Conservation (phyloP, 2,797 vertebrate genomes). For the Catostomus latipinnis region DNA sequence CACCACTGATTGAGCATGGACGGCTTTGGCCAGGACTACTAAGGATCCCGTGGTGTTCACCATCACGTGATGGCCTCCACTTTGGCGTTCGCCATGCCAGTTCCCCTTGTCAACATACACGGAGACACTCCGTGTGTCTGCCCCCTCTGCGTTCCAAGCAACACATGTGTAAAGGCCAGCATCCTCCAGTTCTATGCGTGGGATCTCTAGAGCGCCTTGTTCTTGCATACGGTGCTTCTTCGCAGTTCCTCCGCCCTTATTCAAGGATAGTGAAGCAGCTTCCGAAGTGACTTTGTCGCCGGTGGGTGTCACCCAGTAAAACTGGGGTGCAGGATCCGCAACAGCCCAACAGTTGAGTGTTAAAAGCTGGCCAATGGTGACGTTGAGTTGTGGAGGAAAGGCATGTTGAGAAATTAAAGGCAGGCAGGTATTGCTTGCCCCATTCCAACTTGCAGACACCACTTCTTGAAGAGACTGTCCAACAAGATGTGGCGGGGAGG, state of each 20-base stretch:
- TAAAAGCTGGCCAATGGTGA: constrained; percentile 74
- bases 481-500: constrained; percentile 72
- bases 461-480: constrained; percentile 77
- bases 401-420: constrained; percentile 77
- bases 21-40: constrained; percentile 77
- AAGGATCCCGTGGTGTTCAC: constrained; percentile 69
- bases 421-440: constrained; percentile 73
- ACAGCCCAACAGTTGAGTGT: constrained; percentile 81
- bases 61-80: constrained; percentile 48
- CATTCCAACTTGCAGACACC: constrained; percentile 69
- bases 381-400: constrained; percentile 73
- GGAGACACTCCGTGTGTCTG: constrained; percentile 77
- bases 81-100: constrained; percentile 20
- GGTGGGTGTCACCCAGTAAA: constrained; percentile 84
- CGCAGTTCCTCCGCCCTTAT: constrained; percentile 62
- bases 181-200: constrained; percentile 73
- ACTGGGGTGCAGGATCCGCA: constrained; percentile 81
- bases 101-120: constrained; percentile 69
- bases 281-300: constrained; percentile 82
- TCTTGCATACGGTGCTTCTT: constrained; percentile 74
- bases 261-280: constrained; percentile 62
- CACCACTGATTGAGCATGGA: constrained; percentile 82
- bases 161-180: constrained; percentile 83
- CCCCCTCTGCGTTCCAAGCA: constrained; percentile 81
- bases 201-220: constrained; percentile 78